Conservation (phyloP, 53 echinoderm and acorn worm genomes). For the Patiria pectinifera region DNA sequence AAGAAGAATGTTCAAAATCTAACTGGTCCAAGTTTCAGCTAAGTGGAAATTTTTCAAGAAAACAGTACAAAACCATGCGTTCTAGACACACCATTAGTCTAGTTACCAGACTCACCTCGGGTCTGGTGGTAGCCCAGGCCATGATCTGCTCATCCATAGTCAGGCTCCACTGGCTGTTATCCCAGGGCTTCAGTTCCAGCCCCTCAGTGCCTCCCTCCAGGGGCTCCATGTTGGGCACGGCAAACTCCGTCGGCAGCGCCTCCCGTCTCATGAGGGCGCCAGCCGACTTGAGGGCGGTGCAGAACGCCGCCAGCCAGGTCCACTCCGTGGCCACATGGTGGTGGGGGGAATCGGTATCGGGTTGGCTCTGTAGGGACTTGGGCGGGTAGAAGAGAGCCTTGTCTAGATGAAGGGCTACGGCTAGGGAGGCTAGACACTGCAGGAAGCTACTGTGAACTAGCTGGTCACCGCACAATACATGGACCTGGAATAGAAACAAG, state of each 20-base stretch:
- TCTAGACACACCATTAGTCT: not conserved
- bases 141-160: constrained; percentile 92
- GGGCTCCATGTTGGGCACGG: constrained; percentile 83
- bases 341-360: constrained; percentile 34
- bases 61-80: too few species aligned
- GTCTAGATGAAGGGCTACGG: constrained; percentile 85
- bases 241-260: constrained; percentile 80
- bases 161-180: constrained; percentile 84
- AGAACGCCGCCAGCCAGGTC: constrained; percentile 93
- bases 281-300: constrained; percentile 96
- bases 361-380: constrained; percentile 77
- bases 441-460: constrained; percentile 94
- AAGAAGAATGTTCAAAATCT: too few species aligned
- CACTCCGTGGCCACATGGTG: constrained; percentile 75
- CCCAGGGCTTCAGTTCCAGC: constrained; percentile 59
- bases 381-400: constrained; percentile 77
- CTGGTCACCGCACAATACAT: constrained; percentile 95
- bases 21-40: too few species aligned
- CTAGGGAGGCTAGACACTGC: constrained; percentile 90
- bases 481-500: constrained; percentile 72
- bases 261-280: constrained; percentile 77
- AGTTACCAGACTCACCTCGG: constrained; percentile 77
- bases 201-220: constrained; percentile 70
- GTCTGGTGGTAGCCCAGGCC: constrained; percentile 94
- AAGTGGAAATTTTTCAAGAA: too few species aligned